Evolutionary conservation across 1,140 invertebrate genomes (phyloP), one percentile per base, ranked within the genome.

Genomic region (Caenorhabditis tropicalis): DNA sequence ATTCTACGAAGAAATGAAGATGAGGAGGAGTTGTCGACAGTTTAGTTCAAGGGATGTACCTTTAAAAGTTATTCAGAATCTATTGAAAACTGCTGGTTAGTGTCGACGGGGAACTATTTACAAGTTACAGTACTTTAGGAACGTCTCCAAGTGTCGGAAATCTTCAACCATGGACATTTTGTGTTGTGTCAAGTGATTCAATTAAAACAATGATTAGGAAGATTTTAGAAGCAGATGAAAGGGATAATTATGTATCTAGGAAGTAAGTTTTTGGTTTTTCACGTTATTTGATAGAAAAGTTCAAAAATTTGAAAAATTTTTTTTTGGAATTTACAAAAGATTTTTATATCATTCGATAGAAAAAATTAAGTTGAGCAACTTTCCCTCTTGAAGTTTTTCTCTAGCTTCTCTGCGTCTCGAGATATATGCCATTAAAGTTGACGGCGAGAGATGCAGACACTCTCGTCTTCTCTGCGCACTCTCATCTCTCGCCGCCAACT

Each of bases 81-180:
- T 81, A 7, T 53, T 81, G 33, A 81, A 81, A 29, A 81, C 79
- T n/a, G 79, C 79, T 29, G 79, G 79, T 81, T 12, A 81, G 29
- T 80, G 39, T 6, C 39, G 12, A 12, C 39, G 5, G 39, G 5
- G 39, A 12, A 43, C 39, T 43, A 12, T 43, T 43, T 15, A 15
- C 24, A 19, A 10, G 10, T 46, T 29, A n/a, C n/a, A n/a, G n/a
- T n/a, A n/a, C n/a, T 80, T 16, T 12, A 81, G 79, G 79, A n/a
- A 81, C 79, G 12, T 81, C 79, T 2, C 79, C 79, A 24, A 81
- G 79, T 31, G 79, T 81, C 27, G 79, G 79, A 53, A 81, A 81
- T 15, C 31, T 81, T 2, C 79, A 81, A 53, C 79, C 79, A 1
- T 81, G 79, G 79, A 81, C 27, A 21, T 81, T 53, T 53, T 81